These are phyloP conservation scores for Galerucella nymphaeae DNA, from an alignment of 2,888 invertebrate genomes.

Conservation along the genomic window DNA sequence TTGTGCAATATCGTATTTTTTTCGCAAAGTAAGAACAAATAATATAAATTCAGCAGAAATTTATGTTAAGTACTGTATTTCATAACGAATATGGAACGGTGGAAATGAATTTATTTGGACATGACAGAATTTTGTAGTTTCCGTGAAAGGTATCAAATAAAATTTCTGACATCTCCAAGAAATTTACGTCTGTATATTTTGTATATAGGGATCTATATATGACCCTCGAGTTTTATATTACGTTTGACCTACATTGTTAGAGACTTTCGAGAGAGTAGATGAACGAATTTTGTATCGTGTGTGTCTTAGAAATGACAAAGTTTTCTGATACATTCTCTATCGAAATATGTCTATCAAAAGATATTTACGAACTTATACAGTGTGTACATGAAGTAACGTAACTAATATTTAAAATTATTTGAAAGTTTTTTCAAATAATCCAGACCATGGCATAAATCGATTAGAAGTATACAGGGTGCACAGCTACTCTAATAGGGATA, in stretches of 20 bases:
- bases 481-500: too few relatives aligned
- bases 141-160: neutral
- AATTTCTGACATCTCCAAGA: constrained; percentile 46
- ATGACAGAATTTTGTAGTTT: neutral
- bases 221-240: constrained; percentile 42
- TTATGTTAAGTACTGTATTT: neutral
- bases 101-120: neutral
- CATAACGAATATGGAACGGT: neutral
- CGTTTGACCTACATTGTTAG: constrained; percentile 8
- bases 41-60: neutral
- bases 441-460: too few relatives aligned
- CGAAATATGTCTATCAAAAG: neutral
- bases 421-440: too few relatives aligned
- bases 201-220: constrained; percentile 40
- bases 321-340: neutral
- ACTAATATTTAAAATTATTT: too few relatives aligned
- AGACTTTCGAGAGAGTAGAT: constrained; percentile 6
- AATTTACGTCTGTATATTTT: constrained; percentile 46
- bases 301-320: neutral
- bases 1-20: too few relatives aligned
- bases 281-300: neutral
- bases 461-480: too few relatives aligned
- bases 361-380: neutral
- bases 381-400: too few relatives aligned
- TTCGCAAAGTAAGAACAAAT: neutral